Evolutionary conservation across 2,113 vertebrate genomes (phyloP).

Genomic region (Aviceda subcristata): DNA sequence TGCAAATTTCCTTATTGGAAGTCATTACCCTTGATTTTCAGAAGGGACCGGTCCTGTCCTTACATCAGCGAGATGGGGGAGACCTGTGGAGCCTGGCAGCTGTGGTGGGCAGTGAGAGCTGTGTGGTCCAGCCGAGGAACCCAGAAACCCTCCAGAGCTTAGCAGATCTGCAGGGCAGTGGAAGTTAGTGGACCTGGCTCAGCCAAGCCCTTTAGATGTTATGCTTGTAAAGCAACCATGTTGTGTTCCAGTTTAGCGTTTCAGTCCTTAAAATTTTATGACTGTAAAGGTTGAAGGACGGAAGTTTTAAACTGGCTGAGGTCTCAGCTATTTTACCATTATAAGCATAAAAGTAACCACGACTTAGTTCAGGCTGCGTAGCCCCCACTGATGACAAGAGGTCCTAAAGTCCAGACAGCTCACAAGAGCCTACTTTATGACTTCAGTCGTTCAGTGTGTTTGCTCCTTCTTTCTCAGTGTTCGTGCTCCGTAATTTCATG

Average conservation of each 20-base stretch:
- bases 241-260: neutral
- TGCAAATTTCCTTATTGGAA: neutral
- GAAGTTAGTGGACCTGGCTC: neutral
- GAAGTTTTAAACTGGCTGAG: neutral
- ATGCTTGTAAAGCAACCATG: neutral
- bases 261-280: neutral
- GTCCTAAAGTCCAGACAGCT: neutral
- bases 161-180: neutral
- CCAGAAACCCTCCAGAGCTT: neutral
- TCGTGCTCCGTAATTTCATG: neutral
- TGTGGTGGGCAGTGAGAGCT: fast-evolving
- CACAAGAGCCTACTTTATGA: neutral
- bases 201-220: neutral
- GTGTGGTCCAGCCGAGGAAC: neutral
- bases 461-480: neutral
- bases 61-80: fast-evolving
- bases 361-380: neutral
- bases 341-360: neutral
- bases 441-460: neutral
- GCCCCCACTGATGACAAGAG: fast-evolving
- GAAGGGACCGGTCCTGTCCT: neutral
- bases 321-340: neutral
- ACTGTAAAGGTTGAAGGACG: neutral
- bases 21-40: neutral
- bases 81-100: neutral